Percentiles rank a stretch among this genome's conserved stretches.
These are phyloP conservation scores for Gisinianus flammeolus DNA, from an alignment of 2,888 invertebrate species.

Conservation along the genomic window DNA sequence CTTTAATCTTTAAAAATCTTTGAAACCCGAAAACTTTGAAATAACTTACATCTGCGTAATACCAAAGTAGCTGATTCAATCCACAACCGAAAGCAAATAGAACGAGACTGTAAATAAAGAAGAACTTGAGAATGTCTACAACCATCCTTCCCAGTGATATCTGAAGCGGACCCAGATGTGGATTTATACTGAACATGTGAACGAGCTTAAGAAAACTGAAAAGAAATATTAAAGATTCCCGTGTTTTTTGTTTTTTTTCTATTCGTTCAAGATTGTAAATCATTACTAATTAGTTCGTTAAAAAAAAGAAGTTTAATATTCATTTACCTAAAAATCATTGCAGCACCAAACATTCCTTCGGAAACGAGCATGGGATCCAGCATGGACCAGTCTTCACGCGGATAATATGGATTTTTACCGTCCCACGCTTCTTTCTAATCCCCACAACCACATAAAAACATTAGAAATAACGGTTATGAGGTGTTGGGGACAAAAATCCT, in stretches of 20 bases:
- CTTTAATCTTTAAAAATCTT: too few relatives aligned
- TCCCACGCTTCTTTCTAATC: slow-evolving; percentile 65
- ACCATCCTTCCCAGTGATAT: slow-evolving; percentile 89
- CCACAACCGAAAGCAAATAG: slow-evolving; percentile 93
- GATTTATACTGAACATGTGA: slow-evolving; percentile 77
- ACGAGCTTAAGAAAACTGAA: slow-evolving; percentile 78
- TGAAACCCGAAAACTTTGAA: too few relatives aligned
- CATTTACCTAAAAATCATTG: slow-evolving; percentile 88
- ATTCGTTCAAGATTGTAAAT: neutral
- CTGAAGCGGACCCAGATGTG: slow-evolving; percentile 89
- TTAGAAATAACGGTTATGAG: slow-evolving; percentile 26
- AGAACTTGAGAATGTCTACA: slow-evolving; percentile 91
- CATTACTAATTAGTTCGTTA: neutral
- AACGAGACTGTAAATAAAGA: slow-evolving; percentile 85
- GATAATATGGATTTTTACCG: slow-evolving; percentile 71
- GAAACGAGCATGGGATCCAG: slow-evolving; percentile 98
- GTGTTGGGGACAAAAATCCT: too few relatives aligned
- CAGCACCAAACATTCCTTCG: slow-evolving; percentile 91
- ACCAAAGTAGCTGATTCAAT: slow-evolving; percentile 91
- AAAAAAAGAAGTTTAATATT: slow-evolving; percentile 2
- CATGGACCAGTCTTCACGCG: slow-evolving; percentile 95
- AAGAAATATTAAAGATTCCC: too few relatives aligned
- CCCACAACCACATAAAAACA: too few relatives aligned
- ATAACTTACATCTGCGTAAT: too few relatives aligned
- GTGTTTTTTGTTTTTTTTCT: too few relatives aligned